Conservation (phyloP, 2,888 invertebrate species). For the Dione juno region DNA sequence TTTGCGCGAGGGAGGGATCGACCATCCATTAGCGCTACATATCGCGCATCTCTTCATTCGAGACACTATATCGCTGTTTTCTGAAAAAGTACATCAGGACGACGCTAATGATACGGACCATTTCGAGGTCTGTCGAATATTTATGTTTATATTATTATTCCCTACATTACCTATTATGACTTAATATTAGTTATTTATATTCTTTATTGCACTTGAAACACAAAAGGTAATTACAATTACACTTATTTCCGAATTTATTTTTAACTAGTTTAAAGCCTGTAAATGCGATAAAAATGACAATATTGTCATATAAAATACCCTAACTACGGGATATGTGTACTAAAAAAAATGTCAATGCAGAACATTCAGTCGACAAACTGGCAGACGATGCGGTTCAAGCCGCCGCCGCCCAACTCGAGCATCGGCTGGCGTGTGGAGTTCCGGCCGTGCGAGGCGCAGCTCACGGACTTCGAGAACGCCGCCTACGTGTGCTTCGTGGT, state of each 20-base stretch:
- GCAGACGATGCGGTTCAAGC: slow-evolving; percentile 99
- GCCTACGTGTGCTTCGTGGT: slow-evolving; percentile 99
- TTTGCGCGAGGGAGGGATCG: slow-evolving; percentile 94
- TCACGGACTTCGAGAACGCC: slow-evolving; percentile 99
- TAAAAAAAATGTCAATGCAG: too few relatives aligned
- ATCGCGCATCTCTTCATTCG: slow-evolving; percentile 99
- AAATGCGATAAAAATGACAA: too few relatives aligned
- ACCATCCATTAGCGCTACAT: slow-evolving; percentile 96
- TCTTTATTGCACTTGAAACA: not conserved
- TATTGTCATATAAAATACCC: too few relatives aligned
- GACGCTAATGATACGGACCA: slow-evolving; percentile 97
- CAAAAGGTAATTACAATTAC: too few relatives aligned
- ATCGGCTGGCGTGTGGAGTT: slow-evolving; percentile 99
- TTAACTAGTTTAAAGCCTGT: too few relatives aligned
- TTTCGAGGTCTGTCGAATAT: slow-evolving; percentile 93
- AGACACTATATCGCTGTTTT: slow-evolving; percentile 97
- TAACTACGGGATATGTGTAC: too few relatives aligned
- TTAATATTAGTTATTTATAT: too few relatives aligned
- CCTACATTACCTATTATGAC: too few relatives aligned
- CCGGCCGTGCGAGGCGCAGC: slow-evolving; percentile 98
- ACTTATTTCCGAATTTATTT: too few relatives aligned
- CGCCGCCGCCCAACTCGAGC: slow-evolving; percentile 96
- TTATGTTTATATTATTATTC: too few relatives aligned
- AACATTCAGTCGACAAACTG: slow-evolving; percentile 99
- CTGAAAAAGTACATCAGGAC: slow-evolving; percentile 97